These are phyloP conservation scores for Strigamia maritima DNA, from an alignment of 2,888 invertebrate species.

Conservation along the genomic window DNA sequence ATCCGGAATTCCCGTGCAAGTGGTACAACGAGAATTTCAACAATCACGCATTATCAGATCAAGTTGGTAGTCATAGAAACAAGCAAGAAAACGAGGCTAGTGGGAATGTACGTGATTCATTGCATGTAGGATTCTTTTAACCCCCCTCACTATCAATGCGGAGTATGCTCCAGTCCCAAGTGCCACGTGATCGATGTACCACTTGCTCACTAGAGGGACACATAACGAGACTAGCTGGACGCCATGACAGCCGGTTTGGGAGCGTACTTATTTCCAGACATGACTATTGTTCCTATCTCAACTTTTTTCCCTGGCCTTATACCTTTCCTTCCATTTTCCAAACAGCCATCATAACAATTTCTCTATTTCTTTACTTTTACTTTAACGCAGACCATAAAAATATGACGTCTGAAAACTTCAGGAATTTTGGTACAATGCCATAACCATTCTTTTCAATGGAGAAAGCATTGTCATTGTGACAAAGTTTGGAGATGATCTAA, in stretches of 20 bases:
- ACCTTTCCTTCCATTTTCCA: slow-evolving; percentile 15
- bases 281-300: slow-evolving; percentile 11
- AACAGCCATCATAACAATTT: slow-evolving; percentile 10
- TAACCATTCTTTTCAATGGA: no score
- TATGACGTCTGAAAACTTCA: neutral
- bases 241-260: slow-evolving; percentile 32
- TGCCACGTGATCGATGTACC: slow-evolving; percentile 30
- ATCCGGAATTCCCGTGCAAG: neutral
- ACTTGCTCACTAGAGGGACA: slow-evolving; percentile 32
- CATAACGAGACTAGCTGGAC: slow-evolving; percentile 22
- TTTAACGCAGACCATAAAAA: neutral
- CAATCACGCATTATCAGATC: slow-evolving; percentile 28
- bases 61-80: slow-evolving; percentile 34
- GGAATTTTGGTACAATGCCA: neutral
- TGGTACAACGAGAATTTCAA: neutral
- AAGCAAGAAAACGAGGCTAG: slow-evolving; percentile 5
- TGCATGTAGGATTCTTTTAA: slow-evolving; percentile 28
- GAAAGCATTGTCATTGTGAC: no score
- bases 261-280: slow-evolving; percentile 30
- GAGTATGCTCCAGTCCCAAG: slow-evolving; percentile 18
- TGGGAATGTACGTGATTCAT: slow-evolving; percentile 32
- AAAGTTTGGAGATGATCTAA: no score
- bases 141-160: slow-evolving; percentile 29
- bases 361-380: neutral
- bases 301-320: neutral